Conservation (phyloP, 1,140 invertebrate species). For the Papilio dardanus region DNA sequence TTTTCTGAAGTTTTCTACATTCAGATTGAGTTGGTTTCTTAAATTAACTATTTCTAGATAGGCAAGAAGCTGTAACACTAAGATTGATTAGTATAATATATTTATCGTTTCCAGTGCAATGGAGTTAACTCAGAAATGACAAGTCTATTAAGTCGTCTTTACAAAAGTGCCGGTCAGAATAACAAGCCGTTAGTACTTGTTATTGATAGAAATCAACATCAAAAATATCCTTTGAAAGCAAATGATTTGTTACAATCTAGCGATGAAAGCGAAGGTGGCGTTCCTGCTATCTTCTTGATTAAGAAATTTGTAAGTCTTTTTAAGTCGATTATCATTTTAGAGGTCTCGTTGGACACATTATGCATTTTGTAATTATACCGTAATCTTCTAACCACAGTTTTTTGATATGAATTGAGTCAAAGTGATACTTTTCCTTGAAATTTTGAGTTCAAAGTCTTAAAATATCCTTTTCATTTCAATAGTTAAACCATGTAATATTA, state of each 20-base stretch:
- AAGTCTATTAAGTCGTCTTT: conserved; percentile 19
- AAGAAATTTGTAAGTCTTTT: conserved; percentile 20
- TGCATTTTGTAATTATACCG: too few relatives aligned
- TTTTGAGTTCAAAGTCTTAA: too few relatives aligned
- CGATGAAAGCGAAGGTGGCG: not conserved
- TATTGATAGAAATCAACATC: conserved; percentile 18
- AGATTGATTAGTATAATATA: too few relatives aligned
- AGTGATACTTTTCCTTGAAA: too few relatives aligned
- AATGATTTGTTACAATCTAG: conserved; percentile 20
- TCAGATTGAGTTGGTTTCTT: too few relatives aligned
- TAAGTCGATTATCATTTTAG: not conserved
- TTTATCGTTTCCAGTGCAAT: conserved; percentile 3
- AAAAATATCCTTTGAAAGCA: conserved; percentile 4
- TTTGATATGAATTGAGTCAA: too few relatives aligned
- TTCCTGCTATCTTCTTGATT: conserved; percentile 14
- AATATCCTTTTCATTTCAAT: not conserved
- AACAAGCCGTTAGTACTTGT: conserved; percentile 18
- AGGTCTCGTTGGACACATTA: not conserved
- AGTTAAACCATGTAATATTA: too few relatives aligned
- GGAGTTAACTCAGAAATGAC: conserved; percentile 7
- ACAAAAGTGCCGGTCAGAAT: conserved; percentile 16
- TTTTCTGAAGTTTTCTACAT: too few relatives aligned
- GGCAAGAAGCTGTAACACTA: too few relatives aligned
- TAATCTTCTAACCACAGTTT: too few relatives aligned
- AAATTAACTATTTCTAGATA: too few relatives aligned